A percentile compares a stretch with the other conserved stretches of the same genome.
Evolutionary conservation across 2,113 vertebrate genomes (phyloP).

Genomic region (Hepsetus odoe): DNA sequence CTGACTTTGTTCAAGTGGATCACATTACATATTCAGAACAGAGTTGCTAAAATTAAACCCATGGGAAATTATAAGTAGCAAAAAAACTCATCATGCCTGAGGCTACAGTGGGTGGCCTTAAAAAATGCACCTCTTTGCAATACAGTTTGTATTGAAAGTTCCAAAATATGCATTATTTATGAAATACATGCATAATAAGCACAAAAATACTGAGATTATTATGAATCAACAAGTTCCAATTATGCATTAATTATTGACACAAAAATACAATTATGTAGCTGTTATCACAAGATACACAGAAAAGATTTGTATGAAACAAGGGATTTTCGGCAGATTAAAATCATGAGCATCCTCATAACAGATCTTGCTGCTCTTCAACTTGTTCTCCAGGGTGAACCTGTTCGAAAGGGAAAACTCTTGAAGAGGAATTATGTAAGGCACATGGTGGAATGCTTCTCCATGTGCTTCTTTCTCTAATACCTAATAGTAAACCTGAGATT

Average conservation of each 20-base stretch:
- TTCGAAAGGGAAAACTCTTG: neutral
- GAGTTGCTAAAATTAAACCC: neutral
- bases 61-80: neutral
- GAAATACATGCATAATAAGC: too few species aligned
- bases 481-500: neutral
- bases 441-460: neutral
- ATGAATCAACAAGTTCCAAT: too few species aligned
- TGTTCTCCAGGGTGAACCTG: neutral
- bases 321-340: too few species aligned
- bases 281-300: too few species aligned
- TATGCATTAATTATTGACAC: too few species aligned
- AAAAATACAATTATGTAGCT: too few species aligned
- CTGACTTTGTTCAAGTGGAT: neutral
- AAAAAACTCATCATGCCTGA: neutral
- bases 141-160: neutral
- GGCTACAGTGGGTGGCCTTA: neutral
- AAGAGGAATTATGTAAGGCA: neutral
- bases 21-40: neutral
- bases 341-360: too few species aligned
- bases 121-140: neutral
- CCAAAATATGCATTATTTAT: too few species aligned
- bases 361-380: too few species aligned
- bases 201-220: too few species aligned
- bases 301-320: too few species aligned
- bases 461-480: neutral